phyloP scores from a whole-genome alignment of 1,140 invertebrate genomes.

The Stratiolaelaps scimitus region DNA sequence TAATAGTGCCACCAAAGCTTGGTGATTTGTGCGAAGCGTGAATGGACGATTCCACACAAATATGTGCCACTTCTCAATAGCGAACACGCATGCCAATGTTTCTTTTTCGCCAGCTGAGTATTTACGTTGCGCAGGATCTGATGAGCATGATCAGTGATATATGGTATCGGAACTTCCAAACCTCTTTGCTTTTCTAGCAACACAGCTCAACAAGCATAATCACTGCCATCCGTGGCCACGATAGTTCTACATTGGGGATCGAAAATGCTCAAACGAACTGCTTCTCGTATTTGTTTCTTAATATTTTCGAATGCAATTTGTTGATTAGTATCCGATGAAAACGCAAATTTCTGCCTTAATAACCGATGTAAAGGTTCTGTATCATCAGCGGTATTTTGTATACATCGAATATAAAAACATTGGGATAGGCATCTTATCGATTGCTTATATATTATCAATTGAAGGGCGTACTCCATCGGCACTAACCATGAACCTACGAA shows the following conservation, averaged over 20 bases:
- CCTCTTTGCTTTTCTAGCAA: not conserved
- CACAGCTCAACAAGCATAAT: not conserved
- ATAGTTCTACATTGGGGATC: not conserved
- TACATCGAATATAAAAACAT: constrained; percentile 7
- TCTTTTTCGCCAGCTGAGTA: no score
- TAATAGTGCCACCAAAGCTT: not conserved
- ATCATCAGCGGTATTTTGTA: not conserved
- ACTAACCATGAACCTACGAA: constrained; percentile 27
- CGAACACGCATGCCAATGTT: not conserved
- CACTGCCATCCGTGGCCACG: not conserved
- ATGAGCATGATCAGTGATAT: not conserved
- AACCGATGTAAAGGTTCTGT: not conserved
- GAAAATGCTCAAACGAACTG: not conserved
- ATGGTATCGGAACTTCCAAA: not conserved
- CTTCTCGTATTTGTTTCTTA: not conserved
- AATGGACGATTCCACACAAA: no score
- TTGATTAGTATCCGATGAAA: not conserved
- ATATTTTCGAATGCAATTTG: not conserved
- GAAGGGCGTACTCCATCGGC: not conserved
- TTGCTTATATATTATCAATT: not conserved
- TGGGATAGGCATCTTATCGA: not conserved
- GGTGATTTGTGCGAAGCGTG: not conserved
- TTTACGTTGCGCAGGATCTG: no score
- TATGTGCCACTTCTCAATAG: not conserved
- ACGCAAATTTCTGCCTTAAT: not conserved